These are phyloP conservation scores for Cremastinae sp. DNA, from an alignment of 2,888 invertebrate genomes.

Conservation along the genomic window DNA sequence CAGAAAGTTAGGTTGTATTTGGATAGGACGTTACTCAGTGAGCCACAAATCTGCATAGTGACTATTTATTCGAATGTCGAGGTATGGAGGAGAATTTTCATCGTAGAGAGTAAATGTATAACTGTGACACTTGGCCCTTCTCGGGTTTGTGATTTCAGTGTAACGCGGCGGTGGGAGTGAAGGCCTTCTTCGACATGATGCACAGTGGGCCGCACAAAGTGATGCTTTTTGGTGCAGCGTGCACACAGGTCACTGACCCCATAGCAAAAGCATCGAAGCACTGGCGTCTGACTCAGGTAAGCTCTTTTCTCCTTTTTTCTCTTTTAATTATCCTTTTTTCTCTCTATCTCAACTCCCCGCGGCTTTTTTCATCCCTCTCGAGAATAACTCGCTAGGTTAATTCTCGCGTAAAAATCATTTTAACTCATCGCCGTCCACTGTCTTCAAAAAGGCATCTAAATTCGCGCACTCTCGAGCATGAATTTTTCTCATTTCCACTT, in stretches of 20 bases:
- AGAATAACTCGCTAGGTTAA: conserved; percentile 5
- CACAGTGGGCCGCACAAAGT: conserved; percentile 94
- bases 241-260: conserved; percentile 97
- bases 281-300: conserved; percentile 97
- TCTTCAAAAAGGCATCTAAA: not conserved
- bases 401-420: not conserved
- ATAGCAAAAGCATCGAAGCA: conserved; percentile 98
- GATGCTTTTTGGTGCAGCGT: conserved; percentile 97
- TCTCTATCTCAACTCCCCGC: no score
- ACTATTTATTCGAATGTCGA: no score
- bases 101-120: not conserved
- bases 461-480: not conserved
- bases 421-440: not conserved
- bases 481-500: conserved; percentile 3
- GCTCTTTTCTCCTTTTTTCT: conserved; percentile 35
- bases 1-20: no score
- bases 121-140: conserved; percentile 1
- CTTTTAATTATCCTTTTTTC: not conserved
- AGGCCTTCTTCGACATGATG: conserved; percentile 98
- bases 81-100: not conserved
- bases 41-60: conserved; percentile 19
- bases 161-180: conserved; percentile 95
- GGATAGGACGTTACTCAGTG: no score
- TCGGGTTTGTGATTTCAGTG: conserved; percentile 84
- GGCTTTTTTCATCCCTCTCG: no score